Evolutionary conservation across 2,797 vertebrate species (phyloP).

Genomic region (Hypotaenidia philippensis): DNA sequence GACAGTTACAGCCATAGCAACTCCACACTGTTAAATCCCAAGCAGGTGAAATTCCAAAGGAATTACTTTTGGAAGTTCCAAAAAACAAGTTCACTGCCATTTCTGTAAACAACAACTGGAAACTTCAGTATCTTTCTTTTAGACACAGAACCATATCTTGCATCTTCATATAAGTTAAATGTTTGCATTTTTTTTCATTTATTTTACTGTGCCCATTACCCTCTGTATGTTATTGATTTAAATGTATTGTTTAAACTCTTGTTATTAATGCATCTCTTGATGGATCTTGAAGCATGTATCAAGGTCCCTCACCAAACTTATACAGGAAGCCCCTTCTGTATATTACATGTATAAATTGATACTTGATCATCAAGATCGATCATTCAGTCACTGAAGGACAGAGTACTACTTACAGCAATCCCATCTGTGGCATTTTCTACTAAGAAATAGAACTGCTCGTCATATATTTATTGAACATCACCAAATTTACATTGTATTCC

Average conservation of each 20-base stretch:
- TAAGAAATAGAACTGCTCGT: background rate
- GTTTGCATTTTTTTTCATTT: constrained; percentile 7
- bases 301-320: background rate
- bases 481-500: background rate
- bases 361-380: background rate
- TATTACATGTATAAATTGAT: background rate
- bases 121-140: constrained; percentile 29
- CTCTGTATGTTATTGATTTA: background rate
- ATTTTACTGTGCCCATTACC: background rate
- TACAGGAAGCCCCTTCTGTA: background rate
- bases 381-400: background rate
- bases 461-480: background rate
- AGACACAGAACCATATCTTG: constrained; percentile 18
- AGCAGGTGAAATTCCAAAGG: constrained; percentile 48
- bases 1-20: constrained; percentile 21
- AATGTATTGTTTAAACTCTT: background rate
- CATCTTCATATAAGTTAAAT: background rate
- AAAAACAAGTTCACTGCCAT: background rate
- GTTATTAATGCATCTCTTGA: background rate
- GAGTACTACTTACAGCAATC: background rate
- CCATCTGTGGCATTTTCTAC: background rate
- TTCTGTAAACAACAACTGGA: constrained; percentile 17
- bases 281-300: background rate
- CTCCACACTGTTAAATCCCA: constrained; percentile 19
- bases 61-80: constrained; percentile 22